Base-by-base conservation (phyloP, 2,797 vertebrate genomes). In the Enteromius viviparus region DNA sequence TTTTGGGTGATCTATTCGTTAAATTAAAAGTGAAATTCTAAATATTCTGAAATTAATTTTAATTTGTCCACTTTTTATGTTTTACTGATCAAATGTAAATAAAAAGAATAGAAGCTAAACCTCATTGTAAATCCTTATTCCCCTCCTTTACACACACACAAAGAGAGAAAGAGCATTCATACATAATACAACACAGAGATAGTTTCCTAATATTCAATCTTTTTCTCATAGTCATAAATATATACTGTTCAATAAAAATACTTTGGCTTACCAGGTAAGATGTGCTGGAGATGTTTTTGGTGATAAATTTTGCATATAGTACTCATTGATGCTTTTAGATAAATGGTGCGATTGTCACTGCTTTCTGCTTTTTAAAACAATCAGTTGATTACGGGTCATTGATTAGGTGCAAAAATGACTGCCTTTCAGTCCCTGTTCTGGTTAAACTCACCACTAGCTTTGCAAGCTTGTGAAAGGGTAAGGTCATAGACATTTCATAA, bases 361-460 rank as follows among this genome's bases (percentile, higher is more conserved):
- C 40, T 69, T 69, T 23, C 11, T n/a, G 14, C 21, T 29, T 81
- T 32, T 49, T 60, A 55, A 55, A 60, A 40, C 12, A n/a, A 8
- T 69, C 49, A 81, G 21, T 72, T 45, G 78, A 84, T 23, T 60
- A 19, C 60, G 60, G 47, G 58, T 40, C 69, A 62, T 15, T 62
- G 12, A 64, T 82, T 60, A 23, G 74, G 69, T 78, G 66, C 82
- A 81, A 78, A 70, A 62, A 62, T 62, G 19, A 76, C 12, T 55
- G 15, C 60, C n/a, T 78, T 45, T 77, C 49, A 62, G 53, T 26
- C 23, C 66, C 4, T 82, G 49, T 53, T 65, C 26, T 72, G 47
- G 32, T 19, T 51, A 17, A 72, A 21, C 17, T 29, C 4, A 26
- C 15, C 23, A 11, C 29, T 71, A 40, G 21, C 21, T 12, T 40